Conservation (phyloP, 2,113 vertebrate genomes). For the Sebastes fasciatus region DNA sequence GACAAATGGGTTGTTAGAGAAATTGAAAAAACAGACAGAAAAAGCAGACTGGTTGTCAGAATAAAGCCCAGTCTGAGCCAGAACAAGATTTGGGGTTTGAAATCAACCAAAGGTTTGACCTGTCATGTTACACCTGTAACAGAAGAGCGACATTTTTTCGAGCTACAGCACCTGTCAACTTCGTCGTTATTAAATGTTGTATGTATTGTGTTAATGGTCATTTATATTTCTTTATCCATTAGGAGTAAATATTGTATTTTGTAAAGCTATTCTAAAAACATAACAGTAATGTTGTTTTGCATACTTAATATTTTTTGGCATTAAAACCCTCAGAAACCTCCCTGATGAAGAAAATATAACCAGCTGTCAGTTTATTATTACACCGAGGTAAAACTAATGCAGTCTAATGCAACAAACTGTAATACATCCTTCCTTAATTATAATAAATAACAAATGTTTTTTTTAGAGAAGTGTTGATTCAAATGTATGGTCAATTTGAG, state of each 20-base stretch:
- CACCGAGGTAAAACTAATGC: not conserved
- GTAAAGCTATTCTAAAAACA: not conserved
- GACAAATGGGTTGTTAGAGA: constrained; percentile 13
- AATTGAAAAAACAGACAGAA: not conserved
- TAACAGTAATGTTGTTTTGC: not conserved
- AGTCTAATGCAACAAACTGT: not conserved
- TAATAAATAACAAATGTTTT: not conserved
- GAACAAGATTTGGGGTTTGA: not conserved
- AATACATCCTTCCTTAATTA: not conserved
- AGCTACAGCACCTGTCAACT: not conserved
- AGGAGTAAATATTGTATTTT: not conserved
- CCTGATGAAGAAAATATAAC: not conserved
- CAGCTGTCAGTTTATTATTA: not conserved
- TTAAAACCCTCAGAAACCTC: not conserved
- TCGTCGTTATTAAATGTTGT: not conserved
- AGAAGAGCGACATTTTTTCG: not conserved
- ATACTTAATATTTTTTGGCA: not conserved
- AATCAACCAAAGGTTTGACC: not conserved
- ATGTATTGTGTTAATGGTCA: not conserved
- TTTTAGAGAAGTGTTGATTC: not conserved
- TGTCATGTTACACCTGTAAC: not conserved
- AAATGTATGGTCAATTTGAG: not conserved
- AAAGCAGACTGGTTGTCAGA: not conserved
- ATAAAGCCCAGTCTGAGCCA: not conserved
- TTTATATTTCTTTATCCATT: not conserved